These are phyloP conservation scores for Nothura maculosa DNA, from an alignment of 2,797 vertebrate species.

Conservation along the genomic window DNA sequence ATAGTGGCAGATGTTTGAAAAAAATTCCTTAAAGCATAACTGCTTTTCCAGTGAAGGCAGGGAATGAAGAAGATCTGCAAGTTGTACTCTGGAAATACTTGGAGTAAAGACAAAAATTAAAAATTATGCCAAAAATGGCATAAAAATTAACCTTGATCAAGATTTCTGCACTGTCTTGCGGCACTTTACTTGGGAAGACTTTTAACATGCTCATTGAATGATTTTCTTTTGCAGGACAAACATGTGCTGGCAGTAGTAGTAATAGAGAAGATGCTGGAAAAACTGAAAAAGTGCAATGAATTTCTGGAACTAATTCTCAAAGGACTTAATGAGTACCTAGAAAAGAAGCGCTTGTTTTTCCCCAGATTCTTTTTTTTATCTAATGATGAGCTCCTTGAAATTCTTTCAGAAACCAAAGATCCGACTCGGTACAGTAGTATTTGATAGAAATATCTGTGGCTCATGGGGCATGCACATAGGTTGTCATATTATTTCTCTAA, in stretches of 20 bases:
- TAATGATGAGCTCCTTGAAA: constrained; percentile 94
- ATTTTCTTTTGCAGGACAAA: constrained; percentile 83
- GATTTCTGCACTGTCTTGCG: neutral
- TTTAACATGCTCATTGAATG: neutral
- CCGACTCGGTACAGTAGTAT: constrained; percentile 85
- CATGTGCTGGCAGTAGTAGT: constrained; percentile 86
- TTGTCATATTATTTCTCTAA: neutral
- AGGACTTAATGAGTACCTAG: constrained; percentile 93
- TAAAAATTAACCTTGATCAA: neutral
- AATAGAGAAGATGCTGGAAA: constrained; percentile 89
- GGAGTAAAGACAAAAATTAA: neutral
- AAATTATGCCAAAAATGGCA: neutral
- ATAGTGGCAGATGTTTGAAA: neutral
- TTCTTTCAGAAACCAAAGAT: constrained; percentile 94
- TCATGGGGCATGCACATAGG: neutral
- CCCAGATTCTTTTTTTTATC: constrained; percentile 96
- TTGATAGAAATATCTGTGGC: neutral
- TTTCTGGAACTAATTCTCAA: constrained; percentile 92
- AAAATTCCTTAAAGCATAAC: neutral
- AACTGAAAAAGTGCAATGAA: constrained; percentile 86
- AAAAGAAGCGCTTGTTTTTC: constrained; percentile 93
- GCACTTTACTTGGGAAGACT: neutral
- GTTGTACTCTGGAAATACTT: neutral
- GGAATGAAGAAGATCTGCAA: neutral
- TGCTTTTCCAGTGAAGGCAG: neutral